Evolutionary conservation across 2,797 vertebrate species (phyloP).

Genomic region (Chrysocyon brachyurus): DNA sequence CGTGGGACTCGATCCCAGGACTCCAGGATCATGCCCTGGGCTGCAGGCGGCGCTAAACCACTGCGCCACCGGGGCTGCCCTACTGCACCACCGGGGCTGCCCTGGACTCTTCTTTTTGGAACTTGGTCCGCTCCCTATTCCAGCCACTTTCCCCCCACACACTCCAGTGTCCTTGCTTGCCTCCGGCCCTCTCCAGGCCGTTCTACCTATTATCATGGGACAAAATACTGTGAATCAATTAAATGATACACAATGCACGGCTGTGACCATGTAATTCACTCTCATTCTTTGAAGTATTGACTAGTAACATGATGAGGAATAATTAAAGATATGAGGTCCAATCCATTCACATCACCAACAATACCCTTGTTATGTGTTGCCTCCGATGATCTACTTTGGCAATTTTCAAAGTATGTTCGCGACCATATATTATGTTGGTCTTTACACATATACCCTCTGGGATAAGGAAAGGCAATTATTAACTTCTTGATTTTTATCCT

Average conservation of each 20-base stretch:
- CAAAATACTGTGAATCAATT: not conserved
- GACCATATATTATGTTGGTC: not conserved
- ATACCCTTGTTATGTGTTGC: not conserved
- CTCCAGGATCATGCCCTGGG: too few species aligned
- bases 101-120: not conserved
- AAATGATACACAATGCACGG: not conserved
- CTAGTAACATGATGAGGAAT: not conserved
- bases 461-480: conserved; percentile 11
- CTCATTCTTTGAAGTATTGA: not conserved
- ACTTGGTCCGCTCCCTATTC: not conserved
- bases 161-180: not conserved
- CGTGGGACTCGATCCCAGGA: too few species aligned
- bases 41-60: too few species aligned
- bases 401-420: not conserved
- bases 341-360: not conserved
- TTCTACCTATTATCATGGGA: not conserved
- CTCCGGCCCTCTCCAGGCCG: not conserved
- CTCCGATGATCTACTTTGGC: not conserved
- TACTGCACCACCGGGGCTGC: too few species aligned
- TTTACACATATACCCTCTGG: not conserved
- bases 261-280: not conserved
- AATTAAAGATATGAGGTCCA: not conserved
- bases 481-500: conserved; percentile 3
- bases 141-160: not conserved
- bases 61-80: too few species aligned